Evolutionary conservation across 2,797 vertebrate genomes (phyloP), one percentile per base, ranked within the genome.

Genomic region (Adrianichthys oophorus): DNA sequence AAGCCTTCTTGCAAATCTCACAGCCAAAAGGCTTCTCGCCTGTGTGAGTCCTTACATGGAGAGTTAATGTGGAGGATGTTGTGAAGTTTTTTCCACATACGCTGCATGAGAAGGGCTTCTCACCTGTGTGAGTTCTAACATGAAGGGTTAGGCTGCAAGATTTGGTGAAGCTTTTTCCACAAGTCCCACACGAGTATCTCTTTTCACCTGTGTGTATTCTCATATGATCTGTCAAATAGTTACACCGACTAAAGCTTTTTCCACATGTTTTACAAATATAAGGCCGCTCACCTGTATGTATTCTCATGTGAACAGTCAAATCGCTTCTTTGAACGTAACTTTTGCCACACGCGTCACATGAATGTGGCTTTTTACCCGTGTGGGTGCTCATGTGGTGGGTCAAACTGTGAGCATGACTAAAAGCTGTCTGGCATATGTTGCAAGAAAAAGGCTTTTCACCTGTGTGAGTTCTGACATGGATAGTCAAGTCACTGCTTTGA

Each of bases 361-460:
- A 37, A 37, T 37, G 32, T 12, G 32, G 32, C 32, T 37, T 37
- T 37, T 37, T 10, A 12, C 32, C 32, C 32, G 32, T 37, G 32
- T 37, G 32, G 10, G 10, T 37, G 32, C 32, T 37, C 10, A 37
- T 37, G 32, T 37, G 32, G 32, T 37, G 32, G 10, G 32, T 37
- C 32, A 37, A 37, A 37, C 32, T 37, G 32, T 37, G 32, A 37
- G 32, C 32, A 10, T 37, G 32, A 37, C 32, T 37, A 12, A 37
- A 37, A 3, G 32, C 10, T 10, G 32, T 13, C 32, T 37, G 32
- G 32, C 32, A 37, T 37, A 37, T 23, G 15, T 37, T 8, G 29
- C 55, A 56, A 4, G 44, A 40, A 26, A 40, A 56, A 1, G 44
- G 55, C 44, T 56, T 56, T 17, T 56, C 55, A 8, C 55, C 44